phyloP scores from a whole-genome alignment of 2,888 invertebrate genomes.

The Campoplex capitator region DNA sequence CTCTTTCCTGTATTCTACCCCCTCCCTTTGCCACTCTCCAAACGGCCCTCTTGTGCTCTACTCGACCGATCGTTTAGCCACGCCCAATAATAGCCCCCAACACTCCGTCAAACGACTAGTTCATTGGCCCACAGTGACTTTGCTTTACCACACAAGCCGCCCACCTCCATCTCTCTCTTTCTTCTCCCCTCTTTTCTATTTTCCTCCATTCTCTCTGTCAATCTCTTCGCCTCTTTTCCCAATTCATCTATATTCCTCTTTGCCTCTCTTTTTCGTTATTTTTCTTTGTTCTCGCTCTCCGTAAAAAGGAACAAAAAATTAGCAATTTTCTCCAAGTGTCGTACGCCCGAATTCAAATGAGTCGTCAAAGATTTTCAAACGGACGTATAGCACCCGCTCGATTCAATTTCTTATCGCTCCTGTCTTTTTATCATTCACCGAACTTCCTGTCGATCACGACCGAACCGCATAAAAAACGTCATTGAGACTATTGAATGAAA shows the following conservation, averaged over 20 bases:
- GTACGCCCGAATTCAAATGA: background rate
- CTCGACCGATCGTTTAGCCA: slow-evolving; percentile 74
- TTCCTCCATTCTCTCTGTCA: slow-evolving; percentile 8
- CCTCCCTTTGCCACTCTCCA: background rate
- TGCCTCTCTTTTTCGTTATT: background rate
- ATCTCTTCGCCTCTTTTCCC: slow-evolving; percentile 2
- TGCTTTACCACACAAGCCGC: slow-evolving; percentile 79
- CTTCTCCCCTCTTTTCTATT: background rate
- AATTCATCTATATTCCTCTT: background rate
- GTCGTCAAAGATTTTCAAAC: slow-evolving; percentile 6
- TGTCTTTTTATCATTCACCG: background rate
- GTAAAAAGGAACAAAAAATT: background rate
- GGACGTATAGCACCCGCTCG: background rate
- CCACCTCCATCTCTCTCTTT: slow-evolving; percentile 59
- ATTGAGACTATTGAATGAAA: background rate
- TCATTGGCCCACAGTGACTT: slow-evolving; percentile 83
- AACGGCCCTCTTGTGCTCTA: slow-evolving; percentile 5
- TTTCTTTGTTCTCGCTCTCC: background rate
- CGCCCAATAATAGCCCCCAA: slow-evolving; percentile 80
- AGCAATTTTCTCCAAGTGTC: slow-evolving; percentile 13
- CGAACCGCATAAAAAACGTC: background rate
- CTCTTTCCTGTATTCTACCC: slow-evolving; percentile 32
- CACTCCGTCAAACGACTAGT: slow-evolving; percentile 77
- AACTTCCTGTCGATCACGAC: background rate
- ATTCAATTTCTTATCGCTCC: background rate